Conservation (phyloP, 2,113 vertebrate species). For the Upupa epops region DNA sequence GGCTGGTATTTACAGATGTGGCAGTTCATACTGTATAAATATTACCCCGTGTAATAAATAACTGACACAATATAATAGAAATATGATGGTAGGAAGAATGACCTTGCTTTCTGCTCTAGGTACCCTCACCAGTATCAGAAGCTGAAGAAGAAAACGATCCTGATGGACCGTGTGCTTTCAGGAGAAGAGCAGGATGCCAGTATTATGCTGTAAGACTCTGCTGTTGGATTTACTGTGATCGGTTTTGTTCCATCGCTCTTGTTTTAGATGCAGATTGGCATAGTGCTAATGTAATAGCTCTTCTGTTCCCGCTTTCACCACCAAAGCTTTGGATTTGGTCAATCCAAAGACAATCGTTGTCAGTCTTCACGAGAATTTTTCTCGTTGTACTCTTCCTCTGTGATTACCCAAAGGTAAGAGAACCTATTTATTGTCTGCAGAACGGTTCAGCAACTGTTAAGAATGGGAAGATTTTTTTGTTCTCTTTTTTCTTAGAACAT, state of each 20-base stretch:
- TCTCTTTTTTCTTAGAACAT: background rate
- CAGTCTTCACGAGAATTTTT: background rate
- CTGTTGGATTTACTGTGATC: background rate
- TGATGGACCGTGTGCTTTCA: constrained; percentile 89
- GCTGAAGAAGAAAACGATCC: constrained; percentile 90
- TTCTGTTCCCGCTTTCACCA: background rate
- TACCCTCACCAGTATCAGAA: constrained; percentile 86
- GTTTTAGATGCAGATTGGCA: too few relatives aligned
- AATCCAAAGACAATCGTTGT: background rate
- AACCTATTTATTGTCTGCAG: background rate
- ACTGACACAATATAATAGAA: fast-evolving
- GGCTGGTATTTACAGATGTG: background rate
- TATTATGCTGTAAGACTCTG: constrained; percentile 86
- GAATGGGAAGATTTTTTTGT: background rate
- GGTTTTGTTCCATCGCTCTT: background rate
- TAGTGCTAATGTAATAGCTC: fast-evolving
- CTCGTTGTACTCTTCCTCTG: background rate
- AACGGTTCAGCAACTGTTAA: background rate
- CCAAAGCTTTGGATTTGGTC: background rate
- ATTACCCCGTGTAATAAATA: background rate
- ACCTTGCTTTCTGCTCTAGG: constrained; percentile 51
- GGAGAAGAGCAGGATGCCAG: constrained; percentile 89
- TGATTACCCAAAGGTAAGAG: too few relatives aligned
- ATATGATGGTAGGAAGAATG: background rate
- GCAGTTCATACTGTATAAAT: background rate